phyloP scores from a whole-genome alignment of 1,140 invertebrate species.

The Drosophila dunni region DNA sequence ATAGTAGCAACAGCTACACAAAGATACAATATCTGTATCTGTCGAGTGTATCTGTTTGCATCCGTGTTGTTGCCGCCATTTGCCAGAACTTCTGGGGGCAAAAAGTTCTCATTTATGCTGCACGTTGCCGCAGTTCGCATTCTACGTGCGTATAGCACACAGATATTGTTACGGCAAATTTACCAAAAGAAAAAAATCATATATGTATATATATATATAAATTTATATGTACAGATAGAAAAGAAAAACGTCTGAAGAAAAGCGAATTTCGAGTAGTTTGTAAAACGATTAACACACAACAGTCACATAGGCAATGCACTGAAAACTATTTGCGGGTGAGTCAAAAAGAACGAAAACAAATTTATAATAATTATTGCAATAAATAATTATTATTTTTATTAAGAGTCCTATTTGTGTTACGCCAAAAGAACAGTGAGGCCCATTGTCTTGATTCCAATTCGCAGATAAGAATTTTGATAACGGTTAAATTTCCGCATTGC shows the following conservation, averaged over 20 bases:
- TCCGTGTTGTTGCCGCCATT: constrained; percentile 68
- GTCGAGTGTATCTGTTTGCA: constrained; percentile 56
- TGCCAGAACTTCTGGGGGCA: constrained; percentile 54
- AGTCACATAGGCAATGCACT: background rate
- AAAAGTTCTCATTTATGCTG: constrained; percentile 70
- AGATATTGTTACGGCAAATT: constrained; percentile 19
- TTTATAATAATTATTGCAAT: background rate
- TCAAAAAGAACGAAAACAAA: background rate
- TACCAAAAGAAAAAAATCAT: constrained; percentile 3
- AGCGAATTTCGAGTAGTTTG: background rate
- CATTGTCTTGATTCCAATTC: too few relatives aligned
- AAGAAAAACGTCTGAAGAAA: background rate
- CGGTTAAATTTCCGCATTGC: too few relatives aligned
- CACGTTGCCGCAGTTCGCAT: constrained; percentile 61
- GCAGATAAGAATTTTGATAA: too few relatives aligned
- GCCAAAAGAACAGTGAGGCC: too few relatives aligned
- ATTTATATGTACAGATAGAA: background rate
- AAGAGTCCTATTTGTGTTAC: too few relatives aligned
- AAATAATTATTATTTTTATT: too few relatives aligned
- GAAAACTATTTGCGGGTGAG: background rate
- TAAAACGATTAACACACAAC: background rate
- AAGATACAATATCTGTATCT: constrained; percentile 29
- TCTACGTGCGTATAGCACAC: constrained; percentile 68
- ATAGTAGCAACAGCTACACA: constrained; percentile 16
- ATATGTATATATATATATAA: background rate